phyloP scores from a whole-genome alignment of 2,797 vertebrate genomes.

The Ibycter americanus region DNA sequence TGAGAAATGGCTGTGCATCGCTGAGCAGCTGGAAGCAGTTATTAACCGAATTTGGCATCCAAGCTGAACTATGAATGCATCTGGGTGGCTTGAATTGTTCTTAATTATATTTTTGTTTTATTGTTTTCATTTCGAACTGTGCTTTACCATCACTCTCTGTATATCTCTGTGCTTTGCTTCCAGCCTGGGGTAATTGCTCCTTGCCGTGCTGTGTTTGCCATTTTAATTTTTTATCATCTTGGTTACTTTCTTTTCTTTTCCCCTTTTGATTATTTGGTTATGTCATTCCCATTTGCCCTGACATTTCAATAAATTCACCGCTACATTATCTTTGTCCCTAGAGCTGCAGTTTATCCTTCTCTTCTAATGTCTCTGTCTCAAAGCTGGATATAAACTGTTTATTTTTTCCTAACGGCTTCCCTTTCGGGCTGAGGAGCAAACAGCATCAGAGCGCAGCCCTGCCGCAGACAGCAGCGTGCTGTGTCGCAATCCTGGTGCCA shows the following conservation, averaged over 20 bases:
- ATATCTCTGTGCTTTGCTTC: neutral
- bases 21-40: constrained; percentile 52
- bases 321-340: constrained; percentile 62
- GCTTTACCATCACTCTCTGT: neutral
- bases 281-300: constrained; percentile 40
- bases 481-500: constrained; percentile 34
- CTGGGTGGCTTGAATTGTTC: constrained; percentile 46
- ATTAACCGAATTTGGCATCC: neutral
- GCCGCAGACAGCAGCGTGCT: neutral
- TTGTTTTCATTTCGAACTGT: constrained; percentile 26
- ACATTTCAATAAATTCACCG: constrained; percentile 48
- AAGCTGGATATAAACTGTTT: constrained; percentile 64
- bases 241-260: neutral
- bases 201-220: constrained; percentile 38
- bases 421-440: constrained; percentile 36
- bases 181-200: constrained; percentile 12
- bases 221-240: constrained; percentile 64
- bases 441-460: neutral
- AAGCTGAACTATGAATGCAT: neutral
- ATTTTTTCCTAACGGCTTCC: constrained; percentile 67
- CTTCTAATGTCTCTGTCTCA: constrained; percentile 33
- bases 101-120: constrained; percentile 56
- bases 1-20: neutral
- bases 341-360: constrained; percentile 62
- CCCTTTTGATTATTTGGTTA: constrained; percentile 31